Evolutionary conservation across 2,888 invertebrate species (phyloP).

Genomic region (Drosophila quasianomalipes): DNA sequence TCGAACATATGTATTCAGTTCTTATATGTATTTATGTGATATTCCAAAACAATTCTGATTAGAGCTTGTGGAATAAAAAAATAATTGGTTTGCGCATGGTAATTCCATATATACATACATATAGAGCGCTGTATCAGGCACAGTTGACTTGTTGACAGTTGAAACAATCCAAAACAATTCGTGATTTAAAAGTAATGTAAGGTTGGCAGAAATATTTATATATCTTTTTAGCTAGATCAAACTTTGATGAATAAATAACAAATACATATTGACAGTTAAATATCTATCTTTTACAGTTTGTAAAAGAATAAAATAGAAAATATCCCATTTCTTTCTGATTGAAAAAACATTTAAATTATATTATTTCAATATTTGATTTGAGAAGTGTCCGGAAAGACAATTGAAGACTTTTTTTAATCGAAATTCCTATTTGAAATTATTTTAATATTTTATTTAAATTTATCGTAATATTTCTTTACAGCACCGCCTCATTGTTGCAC

Average conservation of each 20-base stretch:
- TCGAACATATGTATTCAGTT: slow-evolving; percentile 3
- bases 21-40: slow-evolving; percentile 9
- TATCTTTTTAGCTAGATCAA: not conserved
- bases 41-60: slow-evolving; percentile 6
- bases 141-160: not conserved
- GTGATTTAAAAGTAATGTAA: too few species aligned
- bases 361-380: not conserved
- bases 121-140: not conserved
- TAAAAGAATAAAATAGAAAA: not conserved
- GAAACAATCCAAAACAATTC: not conserved
- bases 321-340: not conserved
- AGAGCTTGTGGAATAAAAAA: slow-evolving; percentile 16
- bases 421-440: not conserved
- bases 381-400: not conserved
- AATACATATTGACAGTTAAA: not conserved
- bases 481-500: slow-evolving; percentile 81
- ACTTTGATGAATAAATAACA: not conserved
- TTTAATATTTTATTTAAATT: not conserved
- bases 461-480: slow-evolving; percentile 31
- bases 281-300: not conserved
- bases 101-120: not conserved
- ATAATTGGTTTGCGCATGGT: not conserved
- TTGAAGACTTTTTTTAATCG: not conserved
- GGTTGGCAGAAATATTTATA: not conserved
- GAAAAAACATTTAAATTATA: not conserved